These are phyloP conservation scores for Drosophila ustulata DNA, from an alignment of 2,888 invertebrate species.

Conservation along the genomic window DNA sequence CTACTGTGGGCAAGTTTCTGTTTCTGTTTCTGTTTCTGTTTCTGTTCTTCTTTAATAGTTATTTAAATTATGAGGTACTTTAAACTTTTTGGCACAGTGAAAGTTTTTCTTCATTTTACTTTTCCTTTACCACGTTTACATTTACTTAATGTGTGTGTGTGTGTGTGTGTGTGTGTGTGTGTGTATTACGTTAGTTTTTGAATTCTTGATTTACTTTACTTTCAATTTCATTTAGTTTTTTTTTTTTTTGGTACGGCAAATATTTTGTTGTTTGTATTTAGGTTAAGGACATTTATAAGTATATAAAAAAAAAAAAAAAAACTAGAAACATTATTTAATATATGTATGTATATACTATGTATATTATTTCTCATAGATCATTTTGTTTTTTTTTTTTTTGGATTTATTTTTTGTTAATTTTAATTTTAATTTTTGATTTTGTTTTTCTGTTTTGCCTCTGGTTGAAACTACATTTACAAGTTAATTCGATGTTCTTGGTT, in stretches of 20 bases:
- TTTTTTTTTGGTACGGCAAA: slow-evolving; percentile 78
- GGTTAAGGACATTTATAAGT: slow-evolving; percentile 51
- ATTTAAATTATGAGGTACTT: slow-evolving; percentile 90
- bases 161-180: slow-evolving; percentile 15
- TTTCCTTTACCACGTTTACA: slow-evolving; percentile 84
- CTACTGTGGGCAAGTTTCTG: slow-evolving; percentile 45
- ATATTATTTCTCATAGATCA: slow-evolving; percentile 41
- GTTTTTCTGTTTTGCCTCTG: slow-evolving; percentile 43
- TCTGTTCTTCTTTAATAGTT: slow-evolving; percentile 60
- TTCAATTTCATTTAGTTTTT: slow-evolving; percentile 42
- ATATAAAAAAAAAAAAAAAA: slow-evolving; percentile 34
- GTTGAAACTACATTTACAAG: slow-evolving; percentile 77
- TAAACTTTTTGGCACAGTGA: slow-evolving; percentile 91
- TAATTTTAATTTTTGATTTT: slow-evolving; percentile 10
- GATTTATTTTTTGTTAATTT: slow-evolving; percentile 13
- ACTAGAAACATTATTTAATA: slow-evolving; percentile 38
- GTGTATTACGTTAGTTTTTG: slow-evolving; percentile 37
- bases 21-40: slow-evolving; percentile 36
- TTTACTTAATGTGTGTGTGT: slow-evolving; percentile 27
- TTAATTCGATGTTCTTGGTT: slow-evolving; percentile 84
- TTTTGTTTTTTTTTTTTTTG: slow-evolving; percentile 14
- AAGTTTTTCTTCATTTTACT: slow-evolving; percentile 86
- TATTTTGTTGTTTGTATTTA: slow-evolving; percentile 46
- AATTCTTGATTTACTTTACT: slow-evolving; percentile 28
- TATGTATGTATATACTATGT: slow-evolving; percentile 44